Conservation (phyloP, 2,888 invertebrate genomes). For the Diloba caeruleocephala region DNA sequence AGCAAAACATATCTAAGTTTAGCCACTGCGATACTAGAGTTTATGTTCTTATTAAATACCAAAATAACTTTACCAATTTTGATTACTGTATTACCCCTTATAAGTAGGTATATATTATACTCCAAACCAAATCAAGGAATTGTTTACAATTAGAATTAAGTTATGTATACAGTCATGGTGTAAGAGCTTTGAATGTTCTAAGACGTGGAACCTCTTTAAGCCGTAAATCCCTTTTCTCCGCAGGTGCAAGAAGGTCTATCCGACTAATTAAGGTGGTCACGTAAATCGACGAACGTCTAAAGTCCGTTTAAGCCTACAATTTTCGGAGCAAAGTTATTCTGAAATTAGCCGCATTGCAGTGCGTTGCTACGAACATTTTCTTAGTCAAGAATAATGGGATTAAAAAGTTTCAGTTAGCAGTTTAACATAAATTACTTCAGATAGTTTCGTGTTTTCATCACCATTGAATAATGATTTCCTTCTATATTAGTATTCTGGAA, state of each 20-base stretch:
- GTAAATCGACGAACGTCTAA: conserved; percentile 69
- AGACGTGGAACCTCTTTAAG: conserved; percentile 60
- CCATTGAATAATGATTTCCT: conserved; percentile 4
- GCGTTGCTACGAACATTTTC: conserved; percentile 36
- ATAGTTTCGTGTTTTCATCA: conserved; percentile 9
- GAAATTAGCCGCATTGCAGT: conserved; percentile 66
- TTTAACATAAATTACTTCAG: conserved; percentile 35
- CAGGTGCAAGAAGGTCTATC: conserved; percentile 78
- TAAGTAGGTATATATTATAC: no score
- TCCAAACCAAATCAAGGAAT: conserved; percentile 2
- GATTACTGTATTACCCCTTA: no score
- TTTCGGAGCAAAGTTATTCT: conserved; percentile 62
- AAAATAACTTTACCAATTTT: no score
- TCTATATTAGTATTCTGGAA: not conserved
- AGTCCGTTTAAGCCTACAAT: conserved; percentile 70
- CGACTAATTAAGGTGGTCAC: conserved; percentile 78
- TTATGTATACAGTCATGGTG: conserved; percentile 26
- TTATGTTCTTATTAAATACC: no score
- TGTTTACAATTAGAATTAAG: conserved; percentile 31
- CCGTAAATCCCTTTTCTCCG: conserved; percentile 71
- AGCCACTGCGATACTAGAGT: no score
- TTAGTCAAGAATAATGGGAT: conserved; percentile 34
- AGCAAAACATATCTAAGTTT: no score
- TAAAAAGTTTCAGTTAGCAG: conserved; percentile 28
- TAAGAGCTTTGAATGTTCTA: conserved; percentile 47